Evolutionary conservation across 2,113 vertebrate species (phyloP).

Genomic region (Guaruba guarouba): DNA sequence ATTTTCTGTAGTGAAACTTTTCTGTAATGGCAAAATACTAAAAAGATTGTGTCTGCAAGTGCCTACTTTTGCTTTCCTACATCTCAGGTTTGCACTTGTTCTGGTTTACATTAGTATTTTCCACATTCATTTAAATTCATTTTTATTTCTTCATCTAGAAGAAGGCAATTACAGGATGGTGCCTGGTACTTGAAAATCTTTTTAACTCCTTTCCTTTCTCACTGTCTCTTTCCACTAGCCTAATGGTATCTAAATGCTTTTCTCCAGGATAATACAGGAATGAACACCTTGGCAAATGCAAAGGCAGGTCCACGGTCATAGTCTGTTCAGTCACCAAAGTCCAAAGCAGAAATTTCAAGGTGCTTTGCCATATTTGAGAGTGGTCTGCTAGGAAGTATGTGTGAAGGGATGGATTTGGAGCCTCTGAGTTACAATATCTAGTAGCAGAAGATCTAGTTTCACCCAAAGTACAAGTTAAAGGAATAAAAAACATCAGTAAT

Average conservation of each 20-base stretch:
- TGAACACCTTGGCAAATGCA: not conserved
- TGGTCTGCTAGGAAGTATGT: not conserved
- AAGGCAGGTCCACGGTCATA: not conserved
- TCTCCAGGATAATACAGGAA: not conserved
- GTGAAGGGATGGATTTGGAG: not conserved
- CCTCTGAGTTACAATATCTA: not conserved
- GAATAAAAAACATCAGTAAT: not conserved
- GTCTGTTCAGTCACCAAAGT: not conserved
- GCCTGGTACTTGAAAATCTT: not conserved
- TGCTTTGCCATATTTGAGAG: not conserved
- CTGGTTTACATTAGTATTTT: not conserved
- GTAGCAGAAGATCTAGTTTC: not conserved
- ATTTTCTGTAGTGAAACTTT: not conserved
- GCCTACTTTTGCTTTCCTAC: not conserved
- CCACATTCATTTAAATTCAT: not conserved
- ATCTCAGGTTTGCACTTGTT: not conserved
- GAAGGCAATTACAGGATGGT: not conserved
- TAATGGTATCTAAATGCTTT: not conserved
- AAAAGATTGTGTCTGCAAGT: not conserved
- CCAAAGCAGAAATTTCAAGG: not conserved
- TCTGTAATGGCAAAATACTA: not conserved
- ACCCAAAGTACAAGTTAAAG: not conserved
- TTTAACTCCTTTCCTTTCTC: not conserved
- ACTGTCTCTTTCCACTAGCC: not conserved
- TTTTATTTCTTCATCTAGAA: not conserved